Percentiles rank a stretch among this genome's conserved stretches.
Conservation (phyloP, 2,888 invertebrate species). For the Druceiella hillmani region DNA sequence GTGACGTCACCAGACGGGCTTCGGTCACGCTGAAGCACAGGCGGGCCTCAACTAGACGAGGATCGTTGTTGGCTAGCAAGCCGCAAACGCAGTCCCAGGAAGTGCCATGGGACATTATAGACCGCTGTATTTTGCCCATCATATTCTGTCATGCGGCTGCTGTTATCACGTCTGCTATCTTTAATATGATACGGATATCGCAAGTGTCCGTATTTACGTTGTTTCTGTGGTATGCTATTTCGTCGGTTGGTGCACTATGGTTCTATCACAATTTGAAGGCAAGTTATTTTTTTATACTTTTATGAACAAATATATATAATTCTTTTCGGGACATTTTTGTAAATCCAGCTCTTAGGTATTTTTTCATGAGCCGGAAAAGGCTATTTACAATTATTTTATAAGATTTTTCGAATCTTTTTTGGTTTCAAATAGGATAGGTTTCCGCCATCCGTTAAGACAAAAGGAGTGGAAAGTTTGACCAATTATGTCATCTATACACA, state of each 20-base stretch:
- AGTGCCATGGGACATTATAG: constrained; percentile 67
- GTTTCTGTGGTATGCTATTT: constrained; percentile 71
- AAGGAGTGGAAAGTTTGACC: no score
- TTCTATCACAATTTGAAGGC: constrained; percentile 85
- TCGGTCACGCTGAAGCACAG: constrained; percentile 50
- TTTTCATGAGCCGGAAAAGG: no score
- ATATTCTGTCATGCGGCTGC: constrained; percentile 77
- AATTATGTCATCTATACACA: no score
- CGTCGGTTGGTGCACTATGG: constrained; percentile 67
- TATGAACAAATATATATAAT: no score
- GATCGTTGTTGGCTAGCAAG: constrained; percentile 52
- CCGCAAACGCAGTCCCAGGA: constrained; percentile 54
- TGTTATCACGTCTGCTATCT: constrained; percentile 64
- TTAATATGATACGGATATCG: constrained; percentile 68
- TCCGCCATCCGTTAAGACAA: no score
- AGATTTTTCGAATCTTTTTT: no score
- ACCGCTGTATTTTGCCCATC: constrained; percentile 70
- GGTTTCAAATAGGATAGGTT: no score
- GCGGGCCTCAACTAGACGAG: constrained; percentile 52
- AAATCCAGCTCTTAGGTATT: no score
- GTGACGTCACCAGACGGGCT: constrained; percentile 48
- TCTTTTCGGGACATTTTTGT: no score
- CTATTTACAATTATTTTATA: no score
- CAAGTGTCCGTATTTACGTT: constrained; percentile 72
- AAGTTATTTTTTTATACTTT: constrained; percentile 29